phyloP scores from a whole-genome alignment of 30 jellyfish, hydroid and myxozoan genomes.

The Aurelia aurita region DNA sequence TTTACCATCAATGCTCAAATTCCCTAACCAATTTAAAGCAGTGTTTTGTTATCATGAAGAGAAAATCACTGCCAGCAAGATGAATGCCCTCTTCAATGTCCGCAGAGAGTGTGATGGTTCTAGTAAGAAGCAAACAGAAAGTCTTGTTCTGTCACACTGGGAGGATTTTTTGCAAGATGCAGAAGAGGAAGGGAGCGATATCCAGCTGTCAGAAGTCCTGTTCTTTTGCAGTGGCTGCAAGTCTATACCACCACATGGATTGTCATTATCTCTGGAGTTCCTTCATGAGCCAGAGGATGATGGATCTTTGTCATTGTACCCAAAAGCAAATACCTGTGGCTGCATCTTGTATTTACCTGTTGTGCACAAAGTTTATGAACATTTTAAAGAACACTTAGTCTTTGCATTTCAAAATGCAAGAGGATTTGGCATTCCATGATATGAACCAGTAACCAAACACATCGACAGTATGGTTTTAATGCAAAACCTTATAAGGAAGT shows the following conservation, averaged over 20 bases:
- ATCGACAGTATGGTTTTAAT: too few relatives aligned
- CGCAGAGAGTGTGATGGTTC: slow-evolving; percentile 54
- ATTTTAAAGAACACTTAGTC: slow-evolving; percentile 31
- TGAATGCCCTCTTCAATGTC: slow-evolving; percentile 56
- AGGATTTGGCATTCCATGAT: slow-evolving; percentile 52
- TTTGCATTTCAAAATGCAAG: slow-evolving; percentile 47
- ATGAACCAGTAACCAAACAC: slow-evolving; percentile 11
- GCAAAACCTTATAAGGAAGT: too few relatives aligned
- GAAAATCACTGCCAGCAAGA: background rate
- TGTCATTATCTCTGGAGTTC: slow-evolving; percentile 43
- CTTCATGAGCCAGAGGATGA: slow-evolving; percentile 57
- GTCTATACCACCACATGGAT: slow-evolving; percentile 53
- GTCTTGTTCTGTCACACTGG: slow-evolving; percentile 49
- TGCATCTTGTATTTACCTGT: slow-evolving; percentile 48
- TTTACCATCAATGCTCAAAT: too few relatives aligned
- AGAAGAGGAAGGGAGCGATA: slow-evolving; percentile 51
- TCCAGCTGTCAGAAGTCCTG: slow-evolving; percentile 43
- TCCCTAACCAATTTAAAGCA: too few relatives aligned
- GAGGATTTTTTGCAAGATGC: slow-evolving; percentile 49
- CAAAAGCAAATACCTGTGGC: slow-evolving; percentile 62
- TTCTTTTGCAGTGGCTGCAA: slow-evolving; percentile 56
- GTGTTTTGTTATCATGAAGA: too few relatives aligned
- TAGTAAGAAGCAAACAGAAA: slow-evolving; percentile 38
- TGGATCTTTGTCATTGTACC: slow-evolving; percentile 58
- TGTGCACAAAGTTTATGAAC: slow-evolving; percentile 40